Conservation (phyloP, 2,797 vertebrate species). For the Anomalospiza imberbis region DNA sequence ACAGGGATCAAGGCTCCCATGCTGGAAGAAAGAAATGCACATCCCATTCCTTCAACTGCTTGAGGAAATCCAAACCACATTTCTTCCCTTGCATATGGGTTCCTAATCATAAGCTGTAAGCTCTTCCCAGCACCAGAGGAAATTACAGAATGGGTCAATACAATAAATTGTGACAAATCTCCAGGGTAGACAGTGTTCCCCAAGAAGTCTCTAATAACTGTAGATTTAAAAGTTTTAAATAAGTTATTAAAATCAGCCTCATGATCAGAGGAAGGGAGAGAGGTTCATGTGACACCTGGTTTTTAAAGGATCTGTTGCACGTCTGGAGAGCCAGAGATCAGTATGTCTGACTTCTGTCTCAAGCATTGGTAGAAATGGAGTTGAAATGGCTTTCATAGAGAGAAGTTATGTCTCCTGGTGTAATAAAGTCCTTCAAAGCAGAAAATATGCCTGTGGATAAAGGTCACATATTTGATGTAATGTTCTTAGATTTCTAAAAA, state of each 20-base stretch:
- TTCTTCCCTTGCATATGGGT: background rate
- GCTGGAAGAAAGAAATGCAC: background rate
- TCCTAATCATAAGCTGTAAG: background rate
- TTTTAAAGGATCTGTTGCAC: background rate
- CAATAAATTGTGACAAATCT: background rate
- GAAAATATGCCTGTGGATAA: conserved; percentile 20
- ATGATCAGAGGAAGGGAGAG: background rate
- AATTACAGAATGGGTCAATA: background rate
- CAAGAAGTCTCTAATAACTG: background rate
- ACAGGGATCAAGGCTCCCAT: background rate
- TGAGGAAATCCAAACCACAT: background rate
- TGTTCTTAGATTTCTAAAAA: conserved; percentile 55
- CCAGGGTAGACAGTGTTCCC: rapidly evolving
- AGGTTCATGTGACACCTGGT: rapidly evolving
- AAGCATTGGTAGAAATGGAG: background rate
- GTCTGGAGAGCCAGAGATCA: background rate
- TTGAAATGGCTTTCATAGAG: background rate
- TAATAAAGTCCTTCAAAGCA: conserved; percentile 45
- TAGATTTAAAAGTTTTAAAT: background rate
- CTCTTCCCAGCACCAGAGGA: background rate
- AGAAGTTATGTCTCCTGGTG: background rate
- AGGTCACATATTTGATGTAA: conserved; percentile 41
- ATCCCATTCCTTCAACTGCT: background rate
- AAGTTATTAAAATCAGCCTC: background rate
- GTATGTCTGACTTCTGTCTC: background rate